Evolutionary conservation across 37 sponge, comb jelly and placozoan genomes (phyloP).

Genomic region (Petrosia ficiformis): DNA sequence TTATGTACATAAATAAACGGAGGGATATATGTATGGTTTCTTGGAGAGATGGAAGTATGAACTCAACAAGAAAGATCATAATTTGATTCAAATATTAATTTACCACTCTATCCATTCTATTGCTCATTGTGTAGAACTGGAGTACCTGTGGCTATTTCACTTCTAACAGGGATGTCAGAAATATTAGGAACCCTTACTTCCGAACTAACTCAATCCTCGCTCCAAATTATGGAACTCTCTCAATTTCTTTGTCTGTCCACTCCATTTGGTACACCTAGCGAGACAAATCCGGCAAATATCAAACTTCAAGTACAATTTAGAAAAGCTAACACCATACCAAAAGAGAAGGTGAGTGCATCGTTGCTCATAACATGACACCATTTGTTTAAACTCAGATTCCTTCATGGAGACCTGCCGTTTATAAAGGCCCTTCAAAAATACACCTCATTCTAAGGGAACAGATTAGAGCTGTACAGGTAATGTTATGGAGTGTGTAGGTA

Average conservation of each 20-base stretch:
- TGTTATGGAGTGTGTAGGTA: no score
- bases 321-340: conserved; percentile 30
- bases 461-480: conserved; percentile 59
- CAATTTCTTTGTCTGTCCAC: conserved; percentile 52
- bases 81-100: no score
- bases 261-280: conserved; percentile 72
- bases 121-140: no score
- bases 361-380: neutral
- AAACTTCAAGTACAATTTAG: conserved; percentile 14
- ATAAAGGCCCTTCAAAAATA: conserved; percentile 53
- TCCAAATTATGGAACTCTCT: conserved; percentile 47
- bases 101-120: no score
- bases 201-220: conserved; percentile 6
- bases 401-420: conserved; percentile 69
- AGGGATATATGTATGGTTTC: no score
- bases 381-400: conserved; percentile 52
- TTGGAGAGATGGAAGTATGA: no score
- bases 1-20: no score
- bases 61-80: no score
- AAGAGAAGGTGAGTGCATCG: conserved; percentile 35
- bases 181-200: conserved; percentile 33
- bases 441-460: conserved; percentile 60
- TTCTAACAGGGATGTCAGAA: conserved; percentile 67
- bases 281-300: conserved; percentile 24
- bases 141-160: conserved; percentile 53